phyloP scores from a whole-genome alignment of 1,140 invertebrate genomes.

The Steinernema feltiae region DNA sequence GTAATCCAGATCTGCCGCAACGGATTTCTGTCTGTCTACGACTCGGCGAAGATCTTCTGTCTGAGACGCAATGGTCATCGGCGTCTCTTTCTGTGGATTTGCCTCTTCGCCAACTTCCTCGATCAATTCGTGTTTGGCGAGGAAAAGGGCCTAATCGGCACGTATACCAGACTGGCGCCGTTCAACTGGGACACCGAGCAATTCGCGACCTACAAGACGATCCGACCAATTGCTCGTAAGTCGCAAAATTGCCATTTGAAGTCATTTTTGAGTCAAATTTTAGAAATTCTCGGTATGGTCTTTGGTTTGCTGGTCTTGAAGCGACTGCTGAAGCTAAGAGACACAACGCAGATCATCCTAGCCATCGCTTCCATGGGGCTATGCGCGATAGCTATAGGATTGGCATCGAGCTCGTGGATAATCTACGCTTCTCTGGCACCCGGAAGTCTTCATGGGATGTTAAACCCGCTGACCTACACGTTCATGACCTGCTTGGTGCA shows the following conservation, averaged over 20 bases:
- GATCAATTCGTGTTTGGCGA: constrained; percentile 42
- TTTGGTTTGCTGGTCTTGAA: constrained; percentile 43
- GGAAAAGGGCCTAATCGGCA: constrained; percentile 30
- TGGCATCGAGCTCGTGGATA: constrained; percentile 36
- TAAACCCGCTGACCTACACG: constrained; percentile 43
- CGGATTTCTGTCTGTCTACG: constrained; percentile 28
- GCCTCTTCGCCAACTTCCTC: constrained; percentile 36
- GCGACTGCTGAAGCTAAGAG: constrained; percentile 32
- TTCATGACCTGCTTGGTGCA: constrained; percentile 40
- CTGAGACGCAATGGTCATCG: constrained; percentile 24
- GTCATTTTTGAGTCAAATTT: not conserved
- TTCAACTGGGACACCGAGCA: constrained; percentile 35
- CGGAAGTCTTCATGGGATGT: constrained; percentile 38
- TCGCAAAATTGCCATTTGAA: not conserved
- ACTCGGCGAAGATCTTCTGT: constrained; percentile 27
- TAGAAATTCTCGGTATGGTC: constrained; percentile 46
- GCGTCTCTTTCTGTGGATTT: constrained; percentile 31
- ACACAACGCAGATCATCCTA: constrained; percentile 34
- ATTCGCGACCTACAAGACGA: constrained; percentile 40
- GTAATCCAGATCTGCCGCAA: not conserved
- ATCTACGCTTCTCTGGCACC: constrained; percentile 43
- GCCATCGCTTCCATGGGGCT: constrained; percentile 32
- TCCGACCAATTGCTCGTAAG: constrained; percentile 42
- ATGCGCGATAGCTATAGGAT: constrained; percentile 39
- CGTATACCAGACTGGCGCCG: constrained; percentile 32